A percentile compares a stretch with the other conserved stretches of the same genome.
Evolutionary conservation across 2,797 vertebrate genomes (phyloP).

Genomic region (Oceanodroma leucorhoa): DNA sequence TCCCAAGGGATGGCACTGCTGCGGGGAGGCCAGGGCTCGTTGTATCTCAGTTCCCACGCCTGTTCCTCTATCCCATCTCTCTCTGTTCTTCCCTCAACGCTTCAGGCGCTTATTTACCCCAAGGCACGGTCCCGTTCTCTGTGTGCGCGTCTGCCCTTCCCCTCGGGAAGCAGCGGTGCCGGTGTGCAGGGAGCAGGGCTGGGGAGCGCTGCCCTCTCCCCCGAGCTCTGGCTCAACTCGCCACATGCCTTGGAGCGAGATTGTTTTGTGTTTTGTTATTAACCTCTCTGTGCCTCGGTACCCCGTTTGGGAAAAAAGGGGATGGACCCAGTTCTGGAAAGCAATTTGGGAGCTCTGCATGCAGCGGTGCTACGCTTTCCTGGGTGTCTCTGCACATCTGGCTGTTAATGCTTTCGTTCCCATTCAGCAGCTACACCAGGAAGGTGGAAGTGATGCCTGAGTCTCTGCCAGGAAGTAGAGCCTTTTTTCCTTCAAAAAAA

Average conservation of each 20-base stretch:
- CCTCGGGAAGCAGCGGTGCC: background rate
- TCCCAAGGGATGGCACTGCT: background rate
- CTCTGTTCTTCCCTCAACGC: background rate
- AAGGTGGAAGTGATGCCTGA: background rate
- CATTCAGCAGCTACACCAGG: background rate
- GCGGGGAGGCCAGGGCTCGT: accelerated
- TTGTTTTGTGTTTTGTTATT: background rate
- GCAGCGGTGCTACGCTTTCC: background rate
- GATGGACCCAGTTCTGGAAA: background rate
- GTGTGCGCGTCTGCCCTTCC: background rate
- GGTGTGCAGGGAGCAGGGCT: background rate
- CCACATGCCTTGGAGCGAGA: accelerated
- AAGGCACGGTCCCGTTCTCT: accelerated
- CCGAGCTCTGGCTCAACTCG: accelerated
- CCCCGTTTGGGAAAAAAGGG: background rate
- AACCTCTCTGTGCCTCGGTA: constrained; percentile 31
- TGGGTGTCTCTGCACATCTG: background rate
- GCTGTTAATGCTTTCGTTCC: background rate
- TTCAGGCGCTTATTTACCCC: background rate
- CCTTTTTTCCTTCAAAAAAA: background rate
- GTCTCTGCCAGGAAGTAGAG: background rate
- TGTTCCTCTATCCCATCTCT: background rate
- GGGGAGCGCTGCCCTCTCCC: background rate
- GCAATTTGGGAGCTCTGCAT: background rate
- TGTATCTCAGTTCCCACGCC: accelerated